These are phyloP conservation scores for Pachyramphus minor DNA, from an alignment of 2,113 vertebrate species.

Conservation along the genomic window DNA sequence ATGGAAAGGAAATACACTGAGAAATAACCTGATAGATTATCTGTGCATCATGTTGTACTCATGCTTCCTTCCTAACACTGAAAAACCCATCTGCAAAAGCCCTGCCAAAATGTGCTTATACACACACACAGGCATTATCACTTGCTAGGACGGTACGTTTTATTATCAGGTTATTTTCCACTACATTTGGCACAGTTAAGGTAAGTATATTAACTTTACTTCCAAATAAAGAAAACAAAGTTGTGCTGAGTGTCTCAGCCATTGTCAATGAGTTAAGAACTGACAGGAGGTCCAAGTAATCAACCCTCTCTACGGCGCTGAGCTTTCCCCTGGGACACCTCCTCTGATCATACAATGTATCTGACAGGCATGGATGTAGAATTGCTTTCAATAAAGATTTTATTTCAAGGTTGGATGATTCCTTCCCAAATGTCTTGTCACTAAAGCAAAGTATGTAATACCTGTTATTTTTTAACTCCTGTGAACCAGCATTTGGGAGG, in stretches of 20 bases:
- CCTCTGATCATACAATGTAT: constrained; percentile 68
- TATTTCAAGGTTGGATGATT: constrained; percentile 80
- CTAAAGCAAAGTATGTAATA: constrained; percentile 70
- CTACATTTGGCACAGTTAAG: constrained; percentile 81
- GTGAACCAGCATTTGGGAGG: constrained; percentile 52
- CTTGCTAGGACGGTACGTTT: constrained; percentile 60
- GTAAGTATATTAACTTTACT: constrained; percentile 78
- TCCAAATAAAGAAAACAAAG: constrained; percentile 77
- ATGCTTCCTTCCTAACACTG: constrained; percentile 53
- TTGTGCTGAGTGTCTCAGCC: constrained; percentile 63
- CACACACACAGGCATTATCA: constrained; percentile 54
- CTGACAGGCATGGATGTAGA: constrained; percentile 76
- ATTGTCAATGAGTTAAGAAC: constrained; percentile 73
- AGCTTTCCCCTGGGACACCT: constrained; percentile 68
- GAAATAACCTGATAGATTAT: constrained; percentile 41
- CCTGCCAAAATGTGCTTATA: constrained; percentile 52
- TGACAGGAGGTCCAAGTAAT: constrained; percentile 77
- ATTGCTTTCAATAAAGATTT: constrained; percentile 81
- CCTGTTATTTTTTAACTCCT: constrained; percentile 63
- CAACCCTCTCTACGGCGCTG: constrained; percentile 62
- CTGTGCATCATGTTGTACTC: constrained; percentile 49
- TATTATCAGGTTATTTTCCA: constrained; percentile 80
- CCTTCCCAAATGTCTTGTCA: constrained; percentile 75
- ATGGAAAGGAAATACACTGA: neutral
- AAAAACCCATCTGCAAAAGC: constrained; percentile 37